A percentile compares a stretch with the other conserved stretches of the same genome.
Conservation (phyloP, 2,113 vertebrate genomes). For the Callithrix jacchus region DNA sequence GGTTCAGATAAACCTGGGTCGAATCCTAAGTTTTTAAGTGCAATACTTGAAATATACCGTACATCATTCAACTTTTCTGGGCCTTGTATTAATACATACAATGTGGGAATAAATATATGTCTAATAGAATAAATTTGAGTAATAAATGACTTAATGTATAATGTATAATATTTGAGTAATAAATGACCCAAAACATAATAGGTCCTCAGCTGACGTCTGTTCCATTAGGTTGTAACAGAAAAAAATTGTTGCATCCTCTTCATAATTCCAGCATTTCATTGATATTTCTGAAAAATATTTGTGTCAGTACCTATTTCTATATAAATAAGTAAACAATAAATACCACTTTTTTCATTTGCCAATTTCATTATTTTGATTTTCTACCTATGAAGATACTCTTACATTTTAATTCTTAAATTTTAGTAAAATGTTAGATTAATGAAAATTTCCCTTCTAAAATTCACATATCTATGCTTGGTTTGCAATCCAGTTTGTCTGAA, state of each 20-base stretch:
- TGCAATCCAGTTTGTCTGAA: not conserved
- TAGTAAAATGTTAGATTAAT: not conserved
- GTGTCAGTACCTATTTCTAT: not conserved
- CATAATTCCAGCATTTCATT: not conserved
- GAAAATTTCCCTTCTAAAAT: not conserved
- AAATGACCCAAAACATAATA: not conserved
- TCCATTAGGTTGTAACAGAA: not conserved
- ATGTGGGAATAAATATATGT: not conserved
- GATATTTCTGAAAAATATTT: not conserved
- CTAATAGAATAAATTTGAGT: not conserved
- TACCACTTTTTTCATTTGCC: not conserved
- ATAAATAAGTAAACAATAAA: not conserved
- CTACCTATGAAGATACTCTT: not conserved
- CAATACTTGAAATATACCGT: not conserved
- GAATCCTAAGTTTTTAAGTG: not conserved
- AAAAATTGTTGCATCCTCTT: not conserved
- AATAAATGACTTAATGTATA: not conserved
- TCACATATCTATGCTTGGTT: not conserved
- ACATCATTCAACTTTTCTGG: not conserved
- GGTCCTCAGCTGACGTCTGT: fast-evolving
- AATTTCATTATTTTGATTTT: not conserved
- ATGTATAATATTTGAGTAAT: too few relatives aligned
- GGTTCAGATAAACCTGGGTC: not conserved
- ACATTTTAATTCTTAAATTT: not conserved
- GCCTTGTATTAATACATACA: not conserved